Base-by-base conservation (phyloP, 2,797 vertebrate genomes). In the Lacerta bilineata region DNA sequence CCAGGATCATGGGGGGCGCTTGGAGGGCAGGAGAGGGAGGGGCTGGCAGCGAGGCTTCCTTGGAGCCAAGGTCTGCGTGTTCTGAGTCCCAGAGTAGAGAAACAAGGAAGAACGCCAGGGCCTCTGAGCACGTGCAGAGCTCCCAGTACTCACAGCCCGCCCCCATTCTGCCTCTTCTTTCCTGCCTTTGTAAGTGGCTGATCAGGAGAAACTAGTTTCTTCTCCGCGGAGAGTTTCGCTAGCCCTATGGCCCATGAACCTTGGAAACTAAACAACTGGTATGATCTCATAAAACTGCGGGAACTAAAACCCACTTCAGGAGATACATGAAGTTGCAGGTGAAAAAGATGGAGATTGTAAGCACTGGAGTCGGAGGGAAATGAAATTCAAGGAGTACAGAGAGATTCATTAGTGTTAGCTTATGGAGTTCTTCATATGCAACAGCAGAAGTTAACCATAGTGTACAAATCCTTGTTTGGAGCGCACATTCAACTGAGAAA, bases 1-100 rank as follows among this genome's bases (percentile, higher is more conserved):
- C 88, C 39, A 39, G 90, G 91, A 93, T 94, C 93, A 90, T 93
- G 88, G 91, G 80, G 94, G 92, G 84, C 92, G 76, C 92, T 95
- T 92, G 93, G 94, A 93, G 87, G 85, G 89, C 39, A 10, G 87
- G 0, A 89, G 59, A 55, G 6, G 76, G 74, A 11, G 29, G 27
- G 27, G 27, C 39, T 18, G 74, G 29, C 1, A 46, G 2, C 29
- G 4, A 75, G 15, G 33, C n/a, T 27, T 20, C 41, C 1, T 80
- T 80, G 6, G 41, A 82, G 29, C 71, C n/a, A 10, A 81, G 64
- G 77, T 6, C 11, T 75, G 6, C 4, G 29, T 23, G 17, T 39
- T 13, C 29, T 18, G 46, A 25, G 25, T 1, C 23, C 23, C 39
- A 46, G 36, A 61, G 33, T 7, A 29, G 36, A 61, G 25, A 7